Percentiles rank a stretch among this genome's conserved stretches.
Conservation (phyloP, 2,888 invertebrate species). For the Agrochola litura region DNA sequence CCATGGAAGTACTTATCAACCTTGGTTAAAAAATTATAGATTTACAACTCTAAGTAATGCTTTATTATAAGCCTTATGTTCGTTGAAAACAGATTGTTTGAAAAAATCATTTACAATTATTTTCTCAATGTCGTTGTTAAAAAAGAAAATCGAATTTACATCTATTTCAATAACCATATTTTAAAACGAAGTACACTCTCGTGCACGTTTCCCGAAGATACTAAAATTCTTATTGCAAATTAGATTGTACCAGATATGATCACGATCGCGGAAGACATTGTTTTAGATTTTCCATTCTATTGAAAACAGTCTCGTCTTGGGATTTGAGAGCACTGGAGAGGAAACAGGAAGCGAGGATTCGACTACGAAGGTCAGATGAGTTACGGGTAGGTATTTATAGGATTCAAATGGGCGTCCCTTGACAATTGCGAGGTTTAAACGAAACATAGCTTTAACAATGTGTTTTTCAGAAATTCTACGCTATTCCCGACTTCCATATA, state of each 20-base stretch:
- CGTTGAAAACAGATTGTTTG: not conserved
- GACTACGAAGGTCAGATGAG: slow-evolving; percentile 11
- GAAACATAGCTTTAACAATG: not conserved
- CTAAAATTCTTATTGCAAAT: slow-evolving; percentile 59
- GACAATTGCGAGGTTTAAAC: slow-evolving; percentile 6
- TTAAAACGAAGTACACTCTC: slow-evolving; percentile 31
- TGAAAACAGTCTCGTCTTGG: slow-evolving; percentile 38
- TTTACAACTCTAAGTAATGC: not conserved
- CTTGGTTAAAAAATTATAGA: not conserved
- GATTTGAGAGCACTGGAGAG: slow-evolving; percentile 25
- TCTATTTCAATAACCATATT: slow-evolving; percentile 22
- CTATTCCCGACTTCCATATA: too few species aligned
- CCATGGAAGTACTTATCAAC: not conserved
- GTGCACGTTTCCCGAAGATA: slow-evolving; percentile 38
- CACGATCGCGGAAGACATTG: slow-evolving; percentile 44
- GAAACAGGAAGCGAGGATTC: slow-evolving; percentile 33
- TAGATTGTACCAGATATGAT: slow-evolving; percentile 52
- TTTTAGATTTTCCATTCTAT: slow-evolving; percentile 56
- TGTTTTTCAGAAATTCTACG: too few species aligned
- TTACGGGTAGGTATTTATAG: slow-evolving; percentile 9
- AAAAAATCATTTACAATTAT: not conserved
- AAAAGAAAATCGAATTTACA: slow-evolving; percentile 31
- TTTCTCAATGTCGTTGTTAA: not conserved
- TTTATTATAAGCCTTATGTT: not conserved
- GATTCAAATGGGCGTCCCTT: slow-evolving; percentile 9